Percentiles rank a stretch among this genome's conserved stretches.
Conservation (phyloP, 2,888 invertebrate genomes). For the Euzetes globulus region DNA sequence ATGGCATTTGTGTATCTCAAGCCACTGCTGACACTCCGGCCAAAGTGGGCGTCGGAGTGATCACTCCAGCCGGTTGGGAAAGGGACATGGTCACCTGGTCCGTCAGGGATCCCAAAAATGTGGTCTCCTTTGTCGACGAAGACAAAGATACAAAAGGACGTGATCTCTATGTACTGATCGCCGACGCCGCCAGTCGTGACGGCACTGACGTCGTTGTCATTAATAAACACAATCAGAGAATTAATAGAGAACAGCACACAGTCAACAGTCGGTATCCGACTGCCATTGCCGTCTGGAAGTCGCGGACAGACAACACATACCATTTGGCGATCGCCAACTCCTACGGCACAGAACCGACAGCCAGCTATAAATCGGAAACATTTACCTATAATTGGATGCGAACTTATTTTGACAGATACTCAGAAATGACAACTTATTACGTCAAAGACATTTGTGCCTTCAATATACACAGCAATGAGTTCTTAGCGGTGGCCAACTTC, state of each 20-base stretch:
- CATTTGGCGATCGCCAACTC: conserved; percentile 38
- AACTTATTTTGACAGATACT: conserved; percentile 39
- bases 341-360: not conserved
- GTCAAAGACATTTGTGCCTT: conserved; percentile 41
- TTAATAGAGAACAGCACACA: conserved; percentile 12
- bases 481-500: conserved; percentile 39
- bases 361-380: not conserved
- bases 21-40: not conserved
- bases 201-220: not conserved
- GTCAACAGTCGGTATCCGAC: conserved; percentile 25
- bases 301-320: conserved; percentile 31
- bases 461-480: conserved; percentile 37
- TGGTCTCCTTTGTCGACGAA: conserved; percentile 18
- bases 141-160: not conserved
- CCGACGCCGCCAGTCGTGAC: conserved; percentile 2
- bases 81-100: not conserved
- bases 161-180: conserved; percentile 3
- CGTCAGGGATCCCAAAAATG: not conserved
- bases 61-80: not conserved
- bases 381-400: not conserved
- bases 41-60: not conserved
- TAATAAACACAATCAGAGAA: not conserved
- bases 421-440: conserved; percentile 35
- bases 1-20: conserved; percentile 11
- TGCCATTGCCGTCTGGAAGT: conserved; percentile 37